These are phyloP conservation scores for Byasa hedistus DNA, from an alignment of 2,888 invertebrate species.

Conservation along the genomic window DNA sequence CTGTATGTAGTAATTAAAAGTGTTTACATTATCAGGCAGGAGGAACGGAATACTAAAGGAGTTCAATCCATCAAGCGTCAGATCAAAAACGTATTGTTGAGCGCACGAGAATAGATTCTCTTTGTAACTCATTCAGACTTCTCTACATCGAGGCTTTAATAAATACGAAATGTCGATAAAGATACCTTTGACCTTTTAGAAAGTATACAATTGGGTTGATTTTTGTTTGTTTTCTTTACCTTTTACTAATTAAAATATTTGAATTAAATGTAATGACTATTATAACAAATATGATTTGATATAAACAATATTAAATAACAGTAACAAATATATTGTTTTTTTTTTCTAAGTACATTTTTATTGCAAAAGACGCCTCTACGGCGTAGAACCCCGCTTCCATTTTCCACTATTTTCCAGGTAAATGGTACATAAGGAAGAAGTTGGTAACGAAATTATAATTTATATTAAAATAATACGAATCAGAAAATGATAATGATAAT, in stretches of 20 bases:
- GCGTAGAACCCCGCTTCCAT: no score
- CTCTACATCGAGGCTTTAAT: slow-evolving; percentile 27
- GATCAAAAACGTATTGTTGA: slow-evolving; percentile 48
- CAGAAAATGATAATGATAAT: no score
- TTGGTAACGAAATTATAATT: no score
- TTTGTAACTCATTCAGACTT: slow-evolving; percentile 39
- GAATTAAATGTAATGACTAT: background rate
- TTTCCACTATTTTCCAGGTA: no score
- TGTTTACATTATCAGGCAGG: slow-evolving; percentile 36
- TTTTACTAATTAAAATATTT: background rate
- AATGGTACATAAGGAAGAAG: no score
- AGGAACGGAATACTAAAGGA: slow-evolving; percentile 40
- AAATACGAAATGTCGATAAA: slow-evolving; percentile 23
- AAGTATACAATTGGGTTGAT: slow-evolving; percentile 5
- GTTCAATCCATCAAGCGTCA: slow-evolving; percentile 57
- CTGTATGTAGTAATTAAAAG: background rate
- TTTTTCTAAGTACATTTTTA: no score
- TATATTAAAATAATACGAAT: no score
- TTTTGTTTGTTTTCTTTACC: background rate
- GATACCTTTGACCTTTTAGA: slow-evolving; percentile 15
- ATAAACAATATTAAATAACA: no score
- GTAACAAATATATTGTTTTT: no score
- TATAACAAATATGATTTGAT: background rate
- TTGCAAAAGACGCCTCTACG: no score
- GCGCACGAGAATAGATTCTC: slow-evolving; percentile 48